Conservation (phyloP, 2,113 vertebrate genomes). For the Onychorhynchus coronatus region DNA sequence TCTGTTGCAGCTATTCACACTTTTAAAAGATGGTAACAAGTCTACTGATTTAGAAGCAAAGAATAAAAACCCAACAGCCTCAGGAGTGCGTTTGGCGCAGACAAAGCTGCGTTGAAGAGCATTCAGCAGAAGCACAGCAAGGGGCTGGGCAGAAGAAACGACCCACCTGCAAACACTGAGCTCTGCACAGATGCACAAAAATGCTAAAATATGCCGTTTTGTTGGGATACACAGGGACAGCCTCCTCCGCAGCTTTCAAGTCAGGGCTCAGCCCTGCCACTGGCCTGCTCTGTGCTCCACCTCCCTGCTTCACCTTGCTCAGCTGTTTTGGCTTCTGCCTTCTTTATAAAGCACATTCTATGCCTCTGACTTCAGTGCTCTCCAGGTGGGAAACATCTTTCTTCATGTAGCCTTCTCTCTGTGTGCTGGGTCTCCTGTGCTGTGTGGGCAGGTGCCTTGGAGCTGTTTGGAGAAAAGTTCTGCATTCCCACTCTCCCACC, state of each 20-base stretch:
- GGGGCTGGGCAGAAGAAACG: neutral
- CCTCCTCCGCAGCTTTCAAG: neutral
- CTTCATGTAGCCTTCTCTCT: neutral
- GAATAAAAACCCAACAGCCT: conserved; percentile 49
- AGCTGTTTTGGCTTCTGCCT: neutral
- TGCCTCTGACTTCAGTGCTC: neutral
- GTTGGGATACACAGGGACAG: neutral
- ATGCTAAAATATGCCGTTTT: rapidly evolving
- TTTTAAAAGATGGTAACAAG: conserved; percentile 64
- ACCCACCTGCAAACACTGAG: neutral
- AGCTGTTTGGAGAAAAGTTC: neutral
- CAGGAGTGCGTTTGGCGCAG: neutral
- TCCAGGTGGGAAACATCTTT: neutral
- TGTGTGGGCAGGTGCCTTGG: neutral
- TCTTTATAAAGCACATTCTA: neutral
- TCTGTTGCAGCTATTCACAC: conserved; percentile 77
- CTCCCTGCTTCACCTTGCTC: neutral
- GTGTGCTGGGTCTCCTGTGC: neutral
- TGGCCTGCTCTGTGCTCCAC: neutral
- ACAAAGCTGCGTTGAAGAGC: neutral
- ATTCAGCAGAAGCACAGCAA: neutral
- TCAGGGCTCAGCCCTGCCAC: rapidly evolving
- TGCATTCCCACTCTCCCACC: neutral
- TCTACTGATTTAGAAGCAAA: conserved; percentile 16
- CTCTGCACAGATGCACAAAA: neutral